Evolutionary conservation across 1,140 invertebrate species (phyloP), one percentile per base, ranked within the genome.

Genomic region (Drepana arcuata): DNA sequence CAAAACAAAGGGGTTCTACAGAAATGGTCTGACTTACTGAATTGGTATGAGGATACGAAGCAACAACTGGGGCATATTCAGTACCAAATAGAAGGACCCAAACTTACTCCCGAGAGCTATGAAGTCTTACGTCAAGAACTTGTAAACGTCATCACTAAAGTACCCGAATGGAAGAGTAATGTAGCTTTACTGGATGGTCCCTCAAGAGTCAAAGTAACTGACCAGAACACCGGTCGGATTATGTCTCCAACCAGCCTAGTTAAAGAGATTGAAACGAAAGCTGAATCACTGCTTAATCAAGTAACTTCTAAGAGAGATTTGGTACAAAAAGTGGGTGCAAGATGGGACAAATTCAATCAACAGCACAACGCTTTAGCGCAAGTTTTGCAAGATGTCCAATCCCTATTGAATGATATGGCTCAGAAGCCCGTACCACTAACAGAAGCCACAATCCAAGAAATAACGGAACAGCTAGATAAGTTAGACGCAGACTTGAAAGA

Each of bases 11-110:
- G 82, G 0, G 85, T 88, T 10, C 78, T 96, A 13, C 90, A 95
- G 65, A 93, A 93, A 47, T 96, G 94, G 93, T 87, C 87, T 1
- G 92, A 95, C 48, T 85, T 96, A 14, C 64, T 94, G 9, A 90
- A 89, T 39, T 95, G 93, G 91, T 88, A 92, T 46, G 87, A 91
- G 44, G 93, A 95, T 43, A 89, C 90, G n/a, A 89, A 88, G 39
- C 91, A 92, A 50, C 92, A 94, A 56, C 63, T 97, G 31, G 88
- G 88, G 38, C 91, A 95, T 49, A 86, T 92, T 23, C 90, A 93
- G 56, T 92, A 93, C 53, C 90, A 94, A 72, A 73, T 93, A 7
- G 90, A 93, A 31, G 88, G 91, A 7, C 88, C 85, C 44, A 93
- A 91, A 78, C 88, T 86, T 27, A 85, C 84, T 2, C 83, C 89